Percentiles rank a stretch among this genome's conserved stretches.
These are phyloP conservation scores for Karalla daura DNA, from an alignment of 2,797 vertebrate genomes.

Conservation along the genomic window DNA sequence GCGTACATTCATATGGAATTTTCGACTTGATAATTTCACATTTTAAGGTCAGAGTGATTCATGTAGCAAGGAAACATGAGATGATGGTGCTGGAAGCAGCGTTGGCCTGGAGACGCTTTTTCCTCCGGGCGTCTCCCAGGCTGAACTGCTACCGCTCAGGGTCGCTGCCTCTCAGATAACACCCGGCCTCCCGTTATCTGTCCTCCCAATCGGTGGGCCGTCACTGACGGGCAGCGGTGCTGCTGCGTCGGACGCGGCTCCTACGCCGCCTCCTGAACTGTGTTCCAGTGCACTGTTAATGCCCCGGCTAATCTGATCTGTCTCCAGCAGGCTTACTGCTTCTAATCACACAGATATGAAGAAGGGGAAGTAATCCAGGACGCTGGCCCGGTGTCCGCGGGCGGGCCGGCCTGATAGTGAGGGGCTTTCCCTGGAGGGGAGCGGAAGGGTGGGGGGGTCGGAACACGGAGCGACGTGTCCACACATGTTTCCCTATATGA, in stretches of 20 bases:
- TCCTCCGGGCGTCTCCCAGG: constrained; percentile 36
- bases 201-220: constrained; percentile 46
- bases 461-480: constrained; percentile 36
- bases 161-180: constrained; percentile 58
- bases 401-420: constrained; percentile 32
- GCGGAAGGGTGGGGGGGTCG: background rate
- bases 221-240: constrained; percentile 27
- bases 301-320: constrained; percentile 72
- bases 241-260: constrained; percentile 37
- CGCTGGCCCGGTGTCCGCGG: constrained; percentile 26
- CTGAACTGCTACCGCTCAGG: constrained; percentile 52
- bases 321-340: constrained; percentile 61
- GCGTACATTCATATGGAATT: too few species aligned
- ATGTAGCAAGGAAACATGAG: constrained; percentile 31
- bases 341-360: constrained; percentile 69
- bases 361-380: constrained; percentile 46
- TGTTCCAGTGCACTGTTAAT: constrained; percentile 62
- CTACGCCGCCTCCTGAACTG: constrained; percentile 56
- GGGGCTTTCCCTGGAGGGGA: constrained; percentile 1
- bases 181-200: constrained; percentile 47
- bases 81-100: constrained; percentile 5
- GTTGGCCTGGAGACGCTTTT: constrained; percentile 24
- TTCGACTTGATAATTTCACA: too few species aligned
- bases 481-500: constrained; percentile 43
- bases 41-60: constrained; percentile 8